Base-by-base conservation (phyloP, 2,797 vertebrate genomes). In the Paratrypauchen microcephalus region DNA sequence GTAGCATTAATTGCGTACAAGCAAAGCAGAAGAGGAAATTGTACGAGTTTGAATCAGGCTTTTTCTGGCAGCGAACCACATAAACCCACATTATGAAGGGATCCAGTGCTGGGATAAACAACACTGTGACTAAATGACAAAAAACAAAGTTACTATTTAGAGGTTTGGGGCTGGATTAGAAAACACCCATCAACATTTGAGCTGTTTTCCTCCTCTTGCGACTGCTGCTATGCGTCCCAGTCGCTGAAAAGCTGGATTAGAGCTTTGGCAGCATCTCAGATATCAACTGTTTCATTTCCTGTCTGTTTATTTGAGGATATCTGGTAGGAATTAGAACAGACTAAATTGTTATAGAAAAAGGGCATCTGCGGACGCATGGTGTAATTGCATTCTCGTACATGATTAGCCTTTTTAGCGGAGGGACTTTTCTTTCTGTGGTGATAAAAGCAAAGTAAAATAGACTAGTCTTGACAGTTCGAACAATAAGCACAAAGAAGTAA, bases 111-210 rank as follows among this genome's bases (percentile, higher is more conserved):
- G 65, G 32, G 59, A 72, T 59, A 78, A 79, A 39, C 21, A 62
- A 66, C 72, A 71, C 36, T 76, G 73, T 76, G 76, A 83, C 73
- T 66, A 74, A 78, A 81, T 74, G 55, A 77, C 59, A 75, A 83
- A 80, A 54, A 79, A 70, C 48, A 71, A 78, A 56, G 59, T 70
- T 74, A 36, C 80, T 84, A 78, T 86, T 86, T 84, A 71, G 72
- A 75, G 74, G 61, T 68, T 77, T 71, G 75, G 61, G 28, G 24
- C 23, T 24, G 68, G 68, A 83, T 79, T 61, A 68, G 45, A 23
- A 79, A 79, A 78, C 73, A 73, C 21, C 47, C 65, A 82, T 75
- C 71, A 83, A 64, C 66, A 78, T 73, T 71, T 77, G 50, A 79
- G 74, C 64, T 70, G 67, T 73, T 77, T 77, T 80, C 70, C 60